Conservation (phyloP, 2,888 invertebrate species). For the Macaria liturata region DNA sequence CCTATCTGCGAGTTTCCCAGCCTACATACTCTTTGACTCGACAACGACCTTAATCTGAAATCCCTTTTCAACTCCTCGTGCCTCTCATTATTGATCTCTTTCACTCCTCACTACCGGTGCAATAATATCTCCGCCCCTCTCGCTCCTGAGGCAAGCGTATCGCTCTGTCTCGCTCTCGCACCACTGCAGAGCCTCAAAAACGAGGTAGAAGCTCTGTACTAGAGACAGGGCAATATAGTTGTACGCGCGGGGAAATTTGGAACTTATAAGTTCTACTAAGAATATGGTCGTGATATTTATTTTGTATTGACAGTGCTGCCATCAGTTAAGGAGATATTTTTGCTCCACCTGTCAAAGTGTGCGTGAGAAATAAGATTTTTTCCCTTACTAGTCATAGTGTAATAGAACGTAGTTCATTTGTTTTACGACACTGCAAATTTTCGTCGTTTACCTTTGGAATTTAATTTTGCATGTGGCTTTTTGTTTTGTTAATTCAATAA, state of each 20-base stretch:
- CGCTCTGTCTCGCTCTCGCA: constrained; percentile 59
- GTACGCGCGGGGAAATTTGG: too few relatives aligned
- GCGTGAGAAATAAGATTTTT: constrained; percentile 71
- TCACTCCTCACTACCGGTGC: constrained; percentile 84
- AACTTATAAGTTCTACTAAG: too few relatives aligned
- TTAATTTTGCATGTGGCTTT: constrained; percentile 27
- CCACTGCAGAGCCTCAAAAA: constrained; percentile 82
- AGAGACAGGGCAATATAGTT: too few relatives aligned
- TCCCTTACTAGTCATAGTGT: constrained; percentile 63
- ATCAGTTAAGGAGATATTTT: too few relatives aligned
- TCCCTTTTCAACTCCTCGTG: constrained; percentile 83
- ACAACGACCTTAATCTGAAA: constrained; percentile 84
- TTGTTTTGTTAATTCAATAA: constrained; percentile 33
- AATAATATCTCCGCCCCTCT: constrained; percentile 67
- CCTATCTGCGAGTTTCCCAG: constrained; percentile 57
- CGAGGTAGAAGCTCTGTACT: constrained; percentile 72
- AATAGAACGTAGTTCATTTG: constrained; percentile 40
- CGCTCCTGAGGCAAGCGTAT: constrained; percentile 42
- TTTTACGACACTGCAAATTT: constrained; percentile 43
- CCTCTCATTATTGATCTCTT: constrained; percentile 84
- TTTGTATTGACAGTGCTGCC: too few relatives aligned
- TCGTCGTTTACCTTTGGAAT: constrained; percentile 15
- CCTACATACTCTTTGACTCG: constrained; percentile 71
- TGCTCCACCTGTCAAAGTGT: constrained; percentile 57
- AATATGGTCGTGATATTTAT: too few relatives aligned